Conservation (phyloP, 2,113 vertebrate genomes). For the Urocolius indicus region DNA sequence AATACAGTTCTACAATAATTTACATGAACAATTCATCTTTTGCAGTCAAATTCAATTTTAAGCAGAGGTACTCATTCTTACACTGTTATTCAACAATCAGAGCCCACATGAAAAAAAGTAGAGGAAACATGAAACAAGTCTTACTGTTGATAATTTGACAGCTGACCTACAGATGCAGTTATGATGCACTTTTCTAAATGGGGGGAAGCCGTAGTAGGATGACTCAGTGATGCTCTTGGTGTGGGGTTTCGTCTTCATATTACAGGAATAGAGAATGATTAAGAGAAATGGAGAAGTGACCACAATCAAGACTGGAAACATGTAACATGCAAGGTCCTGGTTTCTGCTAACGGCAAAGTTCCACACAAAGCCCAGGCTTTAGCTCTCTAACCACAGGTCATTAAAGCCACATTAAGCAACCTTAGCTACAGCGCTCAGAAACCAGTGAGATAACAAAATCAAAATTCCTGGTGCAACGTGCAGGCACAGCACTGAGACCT, state of each 20-base stretch:
- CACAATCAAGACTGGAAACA: neutral
- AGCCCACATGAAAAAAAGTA: neutral
- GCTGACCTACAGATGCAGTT: neutral
- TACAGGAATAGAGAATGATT: neutral
- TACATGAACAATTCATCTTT: constrained; percentile 8
- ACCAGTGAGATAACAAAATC: neutral
- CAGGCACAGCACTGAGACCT: neutral
- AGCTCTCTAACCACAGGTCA: neutral
- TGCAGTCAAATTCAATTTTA: neutral
- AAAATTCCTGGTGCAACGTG: neutral
- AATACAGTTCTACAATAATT: neutral
- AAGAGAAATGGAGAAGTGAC: neutral
- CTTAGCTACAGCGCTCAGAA: neutral
- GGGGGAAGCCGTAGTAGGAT: fast-evolving
- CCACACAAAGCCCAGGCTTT: neutral
- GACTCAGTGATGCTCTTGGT: neutral
- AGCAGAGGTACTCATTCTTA: neutral
- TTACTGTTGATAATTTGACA: neutral
- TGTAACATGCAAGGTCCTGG: neutral
- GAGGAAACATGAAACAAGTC: neutral
- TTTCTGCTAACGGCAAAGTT: neutral
- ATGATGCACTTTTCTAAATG: neutral
- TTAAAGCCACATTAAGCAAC: neutral
- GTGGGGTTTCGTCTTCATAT: neutral
- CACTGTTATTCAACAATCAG: neutral